Evolutionary conservation across 2,888 invertebrate genomes (phyloP).

Genomic region (Protonemura montana): DNA sequence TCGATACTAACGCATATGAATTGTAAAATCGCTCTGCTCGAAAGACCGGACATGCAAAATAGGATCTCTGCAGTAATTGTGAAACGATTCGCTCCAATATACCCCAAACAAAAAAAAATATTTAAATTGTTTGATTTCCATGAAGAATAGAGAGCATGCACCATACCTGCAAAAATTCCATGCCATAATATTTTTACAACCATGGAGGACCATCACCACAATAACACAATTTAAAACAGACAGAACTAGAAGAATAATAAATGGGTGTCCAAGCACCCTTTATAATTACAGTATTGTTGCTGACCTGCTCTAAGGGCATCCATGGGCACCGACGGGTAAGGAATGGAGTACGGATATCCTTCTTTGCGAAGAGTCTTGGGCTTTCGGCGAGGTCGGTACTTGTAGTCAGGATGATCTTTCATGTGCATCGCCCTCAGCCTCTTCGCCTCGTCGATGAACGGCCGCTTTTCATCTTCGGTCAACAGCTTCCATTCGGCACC

Average conservation of each 20-base stretch:
- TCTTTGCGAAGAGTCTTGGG: conserved; percentile 86
- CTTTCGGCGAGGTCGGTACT: conserved; percentile 86
- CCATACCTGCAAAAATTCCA: too few relatives aligned
- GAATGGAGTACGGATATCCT: conserved; percentile 91
- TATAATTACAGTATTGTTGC: conserved; percentile 54
- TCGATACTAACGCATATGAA: too few relatives aligned
- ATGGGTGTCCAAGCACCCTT: not conserved
- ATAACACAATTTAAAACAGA: not conserved
- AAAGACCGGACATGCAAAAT: too few relatives aligned
- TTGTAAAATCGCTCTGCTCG: too few relatives aligned
- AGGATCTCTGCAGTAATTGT: too few relatives aligned
- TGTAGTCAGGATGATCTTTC: conserved; percentile 92
- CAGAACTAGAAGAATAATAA: conserved; percentile 5
- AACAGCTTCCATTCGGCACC: conserved; percentile 92
- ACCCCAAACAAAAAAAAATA: too few relatives aligned
- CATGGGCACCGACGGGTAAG: conserved; percentile 90
- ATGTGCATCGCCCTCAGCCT: conserved; percentile 85
- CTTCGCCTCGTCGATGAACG: conserved; percentile 96
- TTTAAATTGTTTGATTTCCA: too few relatives aligned
- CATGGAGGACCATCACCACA: too few relatives aligned
- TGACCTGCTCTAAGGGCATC: conserved; percentile 86
- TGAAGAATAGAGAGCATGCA: too few relatives aligned
- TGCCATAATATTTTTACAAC: too few relatives aligned
- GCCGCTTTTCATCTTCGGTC: conserved; percentile 86
- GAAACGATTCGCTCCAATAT: too few relatives aligned